Evolutionary conservation across 2,113 vertebrate genomes (phyloP).

Genomic region (Ammospiza caudacuta): DNA sequence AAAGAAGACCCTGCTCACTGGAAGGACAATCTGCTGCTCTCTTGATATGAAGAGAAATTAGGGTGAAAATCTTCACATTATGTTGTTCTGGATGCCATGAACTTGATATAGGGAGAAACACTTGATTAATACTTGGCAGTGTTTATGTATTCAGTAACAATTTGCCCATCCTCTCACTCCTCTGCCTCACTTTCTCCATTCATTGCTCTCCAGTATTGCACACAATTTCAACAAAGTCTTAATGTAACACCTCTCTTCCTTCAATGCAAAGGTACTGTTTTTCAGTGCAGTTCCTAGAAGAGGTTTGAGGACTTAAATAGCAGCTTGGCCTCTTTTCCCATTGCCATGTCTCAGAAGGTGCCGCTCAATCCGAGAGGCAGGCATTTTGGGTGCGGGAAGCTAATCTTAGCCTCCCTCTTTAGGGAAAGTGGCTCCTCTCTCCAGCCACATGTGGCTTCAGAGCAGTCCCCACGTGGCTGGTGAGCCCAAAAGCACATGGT

Average conservation of each 20-base stretch:
- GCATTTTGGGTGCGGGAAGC: too few relatives aligned
- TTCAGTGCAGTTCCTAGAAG: too few relatives aligned
- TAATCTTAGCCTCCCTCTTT: too few relatives aligned
- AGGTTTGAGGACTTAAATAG: too few relatives aligned
- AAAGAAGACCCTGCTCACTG: neutral
- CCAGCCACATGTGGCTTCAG: too few relatives aligned
- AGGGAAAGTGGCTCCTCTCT: too few relatives aligned
- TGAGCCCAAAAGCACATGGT: too few relatives aligned
- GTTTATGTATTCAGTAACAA: neutral
- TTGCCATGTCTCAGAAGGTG: too few relatives aligned
- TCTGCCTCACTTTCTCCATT: neutral
- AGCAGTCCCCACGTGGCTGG: too few relatives aligned
- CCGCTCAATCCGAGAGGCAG: too few relatives aligned
- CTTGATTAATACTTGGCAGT: neutral
- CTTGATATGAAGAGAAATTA: neutral
- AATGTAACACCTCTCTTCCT: neutral
- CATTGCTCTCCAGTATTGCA: neutral
- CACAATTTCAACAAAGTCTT: neutral
- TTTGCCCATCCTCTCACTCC: neutral
- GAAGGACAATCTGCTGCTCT: neutral
- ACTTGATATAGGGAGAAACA: neutral
- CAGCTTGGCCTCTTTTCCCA: too few relatives aligned
- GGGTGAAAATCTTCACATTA: neutral
- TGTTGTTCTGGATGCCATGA: neutral
- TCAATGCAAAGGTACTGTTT: neutral